These are phyloP conservation scores for Antigone vipio DNA, from an alignment of 2,113 vertebrate genomes.

Conservation along the genomic window DNA sequence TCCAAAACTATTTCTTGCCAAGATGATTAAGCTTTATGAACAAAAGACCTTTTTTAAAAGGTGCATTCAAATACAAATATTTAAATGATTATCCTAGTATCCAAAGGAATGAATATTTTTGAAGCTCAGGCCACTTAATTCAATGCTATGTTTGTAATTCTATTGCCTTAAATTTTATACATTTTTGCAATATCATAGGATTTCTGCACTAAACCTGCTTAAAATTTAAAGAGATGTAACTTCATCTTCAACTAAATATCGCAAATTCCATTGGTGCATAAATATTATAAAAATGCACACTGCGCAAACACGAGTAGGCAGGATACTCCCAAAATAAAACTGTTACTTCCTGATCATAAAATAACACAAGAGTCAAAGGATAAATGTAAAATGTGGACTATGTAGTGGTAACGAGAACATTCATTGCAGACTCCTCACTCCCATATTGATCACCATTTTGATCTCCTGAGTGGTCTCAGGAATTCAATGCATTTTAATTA, in stretches of 20 bases:
- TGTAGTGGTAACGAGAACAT: not conserved
- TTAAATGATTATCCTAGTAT: not conserved
- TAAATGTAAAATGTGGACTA: not conserved
- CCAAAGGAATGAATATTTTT: not conserved
- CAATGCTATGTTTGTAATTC: not conserved
- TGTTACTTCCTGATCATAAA: not conserved
- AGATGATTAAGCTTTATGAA: not conserved
- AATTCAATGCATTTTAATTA: not conserved
- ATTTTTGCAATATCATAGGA: not conserved
- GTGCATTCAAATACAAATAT: not conserved
- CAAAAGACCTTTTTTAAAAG: not conserved
- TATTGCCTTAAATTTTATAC: not conserved
- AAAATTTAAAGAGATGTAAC: not conserved
- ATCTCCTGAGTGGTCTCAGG: not conserved
- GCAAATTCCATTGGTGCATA: not conserved
- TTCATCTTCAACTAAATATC: not conserved
- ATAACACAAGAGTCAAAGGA: not conserved
- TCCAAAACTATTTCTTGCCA: not conserved
- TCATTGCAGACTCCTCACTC: not conserved
- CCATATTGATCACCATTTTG: not conserved
- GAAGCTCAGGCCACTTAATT: not conserved
- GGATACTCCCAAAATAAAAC: not conserved
- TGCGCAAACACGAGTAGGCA: not conserved
- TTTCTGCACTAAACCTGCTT: not conserved
- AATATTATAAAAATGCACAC: not conserved